These are phyloP conservation scores for Drosophila picticornis DNA, from an alignment of 2,888 invertebrate species.

Conservation along the genomic window DNA sequence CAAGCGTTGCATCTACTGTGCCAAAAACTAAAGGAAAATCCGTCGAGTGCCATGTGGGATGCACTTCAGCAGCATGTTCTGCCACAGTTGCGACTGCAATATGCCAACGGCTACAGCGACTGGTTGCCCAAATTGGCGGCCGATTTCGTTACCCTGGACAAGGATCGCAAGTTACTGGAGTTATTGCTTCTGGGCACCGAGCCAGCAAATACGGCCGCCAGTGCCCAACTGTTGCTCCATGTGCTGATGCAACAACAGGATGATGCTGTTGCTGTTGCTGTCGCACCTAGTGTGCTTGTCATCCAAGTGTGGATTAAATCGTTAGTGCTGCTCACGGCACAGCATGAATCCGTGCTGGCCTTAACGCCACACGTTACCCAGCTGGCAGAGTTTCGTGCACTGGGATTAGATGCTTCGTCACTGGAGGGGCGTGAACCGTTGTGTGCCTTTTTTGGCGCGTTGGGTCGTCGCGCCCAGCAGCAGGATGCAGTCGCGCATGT, in stretches of 20 bases:
- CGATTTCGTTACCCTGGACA: slow-evolving; percentile 73
- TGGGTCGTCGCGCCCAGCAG: slow-evolving; percentile 76
- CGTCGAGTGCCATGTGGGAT: slow-evolving; percentile 57
- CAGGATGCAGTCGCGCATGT: slow-evolving; percentile 35
- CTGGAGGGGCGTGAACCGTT: slow-evolving; percentile 82
- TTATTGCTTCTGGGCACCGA: slow-evolving; percentile 72
- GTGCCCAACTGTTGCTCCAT: slow-evolving; percentile 73
- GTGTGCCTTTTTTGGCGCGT: slow-evolving; percentile 81
- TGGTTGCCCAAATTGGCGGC: slow-evolving; percentile 83
- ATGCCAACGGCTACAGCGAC: slow-evolving; percentile 72
- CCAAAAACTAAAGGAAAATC: slow-evolving; percentile 23
- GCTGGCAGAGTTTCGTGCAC: slow-evolving; percentile 74
- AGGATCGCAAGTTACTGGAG: slow-evolving; percentile 74
- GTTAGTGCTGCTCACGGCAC: slow-evolving; percentile 80
- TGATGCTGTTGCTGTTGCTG: not conserved
- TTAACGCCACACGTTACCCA: slow-evolving; percentile 73
- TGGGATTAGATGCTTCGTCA: slow-evolving; percentile 66
- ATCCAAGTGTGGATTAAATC: slow-evolving; percentile 84
- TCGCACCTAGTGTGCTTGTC: slow-evolving; percentile 62
- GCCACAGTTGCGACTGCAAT: slow-evolving; percentile 82
- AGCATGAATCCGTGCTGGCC: slow-evolving; percentile 78
- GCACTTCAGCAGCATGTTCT: slow-evolving; percentile 81
- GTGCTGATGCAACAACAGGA: slow-evolving; percentile 55
- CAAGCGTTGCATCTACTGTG: slow-evolving; percentile 82
- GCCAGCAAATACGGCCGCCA: slow-evolving; percentile 75